Conservation (phyloP, 2,113 vertebrate genomes). For the Eonycteris spelaea region DNA sequence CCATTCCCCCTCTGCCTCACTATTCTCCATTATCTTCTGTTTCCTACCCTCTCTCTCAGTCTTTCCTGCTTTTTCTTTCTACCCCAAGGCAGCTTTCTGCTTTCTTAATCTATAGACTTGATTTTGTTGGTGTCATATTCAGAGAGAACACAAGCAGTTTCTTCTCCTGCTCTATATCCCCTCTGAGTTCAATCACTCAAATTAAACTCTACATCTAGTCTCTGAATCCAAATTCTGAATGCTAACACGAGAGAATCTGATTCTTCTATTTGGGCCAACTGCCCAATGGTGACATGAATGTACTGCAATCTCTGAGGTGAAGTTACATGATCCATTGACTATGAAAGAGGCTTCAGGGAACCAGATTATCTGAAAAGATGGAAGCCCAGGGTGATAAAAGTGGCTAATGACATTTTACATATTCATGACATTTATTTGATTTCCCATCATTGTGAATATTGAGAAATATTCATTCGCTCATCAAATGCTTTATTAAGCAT, state of each 20-base stretch:
- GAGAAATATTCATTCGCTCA: neutral
- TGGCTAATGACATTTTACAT: neutral
- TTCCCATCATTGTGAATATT: neutral
- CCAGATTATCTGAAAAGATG: neutral
- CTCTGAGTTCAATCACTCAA: neutral
- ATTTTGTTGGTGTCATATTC: neutral
- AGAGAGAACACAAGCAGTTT: neutral
- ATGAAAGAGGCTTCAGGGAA: neutral
- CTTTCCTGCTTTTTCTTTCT: neutral
- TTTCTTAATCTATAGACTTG: neutral
- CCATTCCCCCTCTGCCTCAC: neutral
- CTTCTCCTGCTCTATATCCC: neutral
- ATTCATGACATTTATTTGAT: neutral
- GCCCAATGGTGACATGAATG: neutral
- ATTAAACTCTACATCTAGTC: neutral
- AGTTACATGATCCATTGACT: neutral
- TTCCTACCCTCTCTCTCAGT: neutral
- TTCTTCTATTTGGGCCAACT: neutral
- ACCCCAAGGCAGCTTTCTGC: fast-evolving
- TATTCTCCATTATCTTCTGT: neutral
- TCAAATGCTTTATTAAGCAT: neutral
- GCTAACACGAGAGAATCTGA: neutral
- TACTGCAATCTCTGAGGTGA: neutral
- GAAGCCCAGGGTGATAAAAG: neutral
- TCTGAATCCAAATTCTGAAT: neutral